A percentile compares a stretch with the other conserved stretches of the same genome.
These are phyloP conservation scores for Leptopilina myrica DNA, from an alignment of 2,888 invertebrate genomes.

Conservation along the genomic window DNA sequence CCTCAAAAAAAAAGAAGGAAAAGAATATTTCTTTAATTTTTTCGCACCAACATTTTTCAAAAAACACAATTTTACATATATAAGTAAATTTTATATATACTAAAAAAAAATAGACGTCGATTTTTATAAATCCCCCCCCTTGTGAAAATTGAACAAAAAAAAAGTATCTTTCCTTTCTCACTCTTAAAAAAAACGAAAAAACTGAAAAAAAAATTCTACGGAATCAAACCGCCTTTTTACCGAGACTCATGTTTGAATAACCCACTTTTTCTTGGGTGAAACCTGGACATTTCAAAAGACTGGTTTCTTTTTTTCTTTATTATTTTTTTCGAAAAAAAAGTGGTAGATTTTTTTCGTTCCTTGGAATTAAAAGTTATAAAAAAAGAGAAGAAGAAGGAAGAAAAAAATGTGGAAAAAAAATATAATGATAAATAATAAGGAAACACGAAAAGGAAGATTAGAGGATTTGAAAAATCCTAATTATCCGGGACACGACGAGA, in stretches of 20 bases:
- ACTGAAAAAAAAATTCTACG: conserved; percentile 31
- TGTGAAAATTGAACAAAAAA: not conserved
- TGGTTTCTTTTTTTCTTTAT: not conserved
- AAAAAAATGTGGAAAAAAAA: not conserved
- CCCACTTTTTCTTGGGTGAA: conserved; percentile 22
- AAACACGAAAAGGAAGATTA: not conserved
- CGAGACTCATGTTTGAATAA: conserved; percentile 20
- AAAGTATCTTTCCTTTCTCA: not conserved
- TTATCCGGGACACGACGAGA: not conserved
- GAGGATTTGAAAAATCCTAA: conserved; percentile 10
- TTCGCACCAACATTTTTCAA: not conserved
- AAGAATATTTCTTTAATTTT: not conserved
- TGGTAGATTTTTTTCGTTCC: not conserved
- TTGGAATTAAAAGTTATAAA: conserved; percentile 12
- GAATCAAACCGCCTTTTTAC: conserved; percentile 44
- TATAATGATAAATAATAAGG: no score
- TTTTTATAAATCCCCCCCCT: not conserved
- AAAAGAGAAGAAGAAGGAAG: not conserved
- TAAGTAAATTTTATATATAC: not conserved
- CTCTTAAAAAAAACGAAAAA: conserved; percentile 15
- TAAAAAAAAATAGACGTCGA: not conserved
- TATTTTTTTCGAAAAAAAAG: not conserved
- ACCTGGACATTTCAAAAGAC: conserved; percentile 9
- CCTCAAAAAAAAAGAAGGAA: not conserved
- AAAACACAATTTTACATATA: not conserved